A percentile compares a stretch with the other conserved stretches of the same genome.
phyloP scores from a whole-genome alignment of 2,888 invertebrate genomes.

The Melikaiella ostensackeni region DNA sequence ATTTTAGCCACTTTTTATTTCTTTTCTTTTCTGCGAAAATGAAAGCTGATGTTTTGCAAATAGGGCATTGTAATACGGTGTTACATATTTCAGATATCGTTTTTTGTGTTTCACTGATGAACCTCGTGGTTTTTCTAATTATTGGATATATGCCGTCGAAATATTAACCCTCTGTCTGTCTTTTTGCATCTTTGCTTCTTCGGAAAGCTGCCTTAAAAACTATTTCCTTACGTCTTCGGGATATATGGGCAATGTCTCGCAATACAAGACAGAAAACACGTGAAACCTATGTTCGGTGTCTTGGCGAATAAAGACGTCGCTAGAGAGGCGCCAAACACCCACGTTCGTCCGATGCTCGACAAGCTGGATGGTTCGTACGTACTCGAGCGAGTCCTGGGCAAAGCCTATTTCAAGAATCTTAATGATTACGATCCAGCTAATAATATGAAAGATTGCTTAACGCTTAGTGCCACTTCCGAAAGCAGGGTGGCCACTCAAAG shows the following conservation, averaged over 20 bases:
- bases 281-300: conserved; percentile 69
- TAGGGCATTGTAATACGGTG: too few relatives aligned
- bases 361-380: conserved; percentile 20
- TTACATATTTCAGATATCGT: too few relatives aligned
- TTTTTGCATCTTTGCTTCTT: conserved; percentile 32
- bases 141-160: not conserved
- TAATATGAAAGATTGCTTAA: conserved; percentile 14
- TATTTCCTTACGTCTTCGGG: conserved; percentile 53
- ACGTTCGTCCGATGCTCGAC: conserved; percentile 45
- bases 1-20: not conserved
- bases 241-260: conserved; percentile 64
- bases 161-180: conserved; percentile 8
- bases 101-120: too few relatives aligned
- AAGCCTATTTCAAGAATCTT: not conserved
- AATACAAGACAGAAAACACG: conserved; percentile 63
- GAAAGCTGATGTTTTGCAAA: not conserved
- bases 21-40: not conserved
- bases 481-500: not conserved
- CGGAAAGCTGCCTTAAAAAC: conserved; percentile 36
- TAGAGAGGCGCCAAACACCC: conserved; percentile 68
- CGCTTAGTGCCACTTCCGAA: not conserved
- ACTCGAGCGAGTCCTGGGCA: conserved; percentile 10
- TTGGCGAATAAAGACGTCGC: conserved; percentile 70
- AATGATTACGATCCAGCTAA: conserved; percentile 11
- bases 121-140: not conserved